These are phyloP conservation scores for Cybosia mesomella DNA, from an alignment of 2,888 invertebrate genomes.

Conservation along the genomic window DNA sequence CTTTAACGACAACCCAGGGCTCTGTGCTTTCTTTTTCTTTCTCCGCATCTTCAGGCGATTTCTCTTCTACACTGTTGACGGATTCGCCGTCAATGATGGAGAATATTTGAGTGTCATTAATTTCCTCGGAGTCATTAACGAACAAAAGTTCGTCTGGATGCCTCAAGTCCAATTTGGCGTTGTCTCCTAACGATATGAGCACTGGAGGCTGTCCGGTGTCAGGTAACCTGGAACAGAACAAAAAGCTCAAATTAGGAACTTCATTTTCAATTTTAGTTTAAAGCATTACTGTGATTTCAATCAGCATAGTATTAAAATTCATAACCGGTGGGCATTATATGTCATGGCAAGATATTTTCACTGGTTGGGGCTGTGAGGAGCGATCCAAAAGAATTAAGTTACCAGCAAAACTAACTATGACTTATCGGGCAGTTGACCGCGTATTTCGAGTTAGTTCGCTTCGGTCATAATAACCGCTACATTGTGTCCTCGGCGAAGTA, in stretches of 20 bases:
- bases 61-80: slow-evolving; percentile 61
- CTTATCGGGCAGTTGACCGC: too few relatives aligned
- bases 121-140: slow-evolving; percentile 80
- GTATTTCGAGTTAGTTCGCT: background rate
- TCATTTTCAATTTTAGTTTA: background rate
- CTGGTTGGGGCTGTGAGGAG: too few relatives aligned
- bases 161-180: slow-evolving; percentile 87
- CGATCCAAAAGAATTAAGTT: too few relatives aligned
- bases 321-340: too few relatives aligned
- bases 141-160: slow-evolving; percentile 84
- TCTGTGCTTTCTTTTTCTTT: slow-evolving; percentile 74
- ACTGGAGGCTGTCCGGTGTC: slow-evolving; percentile 88
- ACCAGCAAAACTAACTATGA: too few relatives aligned
- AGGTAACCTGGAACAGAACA: slow-evolving; percentile 85
- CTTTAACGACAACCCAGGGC: slow-evolving; percentile 76
- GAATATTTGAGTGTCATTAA: slow-evolving; percentile 79
- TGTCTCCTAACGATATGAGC: slow-evolving; percentile 88
- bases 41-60: slow-evolving; percentile 58
- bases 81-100: slow-evolving; percentile 69
- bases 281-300: background rate
- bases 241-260: slow-evolving; percentile 9
- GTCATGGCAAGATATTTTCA: too few relatives aligned
- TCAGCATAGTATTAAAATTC: too few relatives aligned
- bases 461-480: background rate
- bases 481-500: background rate